Conservation (phyloP, 2,888 invertebrate genomes). For the Anoplius nigerrimus region DNA sequence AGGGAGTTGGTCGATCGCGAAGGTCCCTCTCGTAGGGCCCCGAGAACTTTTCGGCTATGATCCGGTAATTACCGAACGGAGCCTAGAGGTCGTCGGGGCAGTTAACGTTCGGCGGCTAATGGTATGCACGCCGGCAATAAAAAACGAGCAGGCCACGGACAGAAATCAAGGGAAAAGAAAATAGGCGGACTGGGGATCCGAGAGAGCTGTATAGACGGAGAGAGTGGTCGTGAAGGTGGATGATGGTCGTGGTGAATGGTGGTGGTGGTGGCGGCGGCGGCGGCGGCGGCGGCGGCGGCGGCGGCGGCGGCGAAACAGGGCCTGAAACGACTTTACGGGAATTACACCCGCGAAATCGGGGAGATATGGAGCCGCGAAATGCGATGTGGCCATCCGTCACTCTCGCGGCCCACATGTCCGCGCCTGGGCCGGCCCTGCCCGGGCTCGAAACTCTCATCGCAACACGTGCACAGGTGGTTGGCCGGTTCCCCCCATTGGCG, state of each 20-base stretch:
- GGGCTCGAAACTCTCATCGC: background rate
- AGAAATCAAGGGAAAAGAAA: slow-evolving; percentile 64
- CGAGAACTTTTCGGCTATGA: slow-evolving; percentile 63
- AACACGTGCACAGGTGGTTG: slow-evolving; percentile 30
- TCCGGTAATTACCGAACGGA: slow-evolving; percentile 65
- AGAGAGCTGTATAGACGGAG: background rate
- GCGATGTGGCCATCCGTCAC: slow-evolving; percentile 74
- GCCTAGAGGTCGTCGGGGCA: slow-evolving; percentile 64
- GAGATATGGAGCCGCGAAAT: slow-evolving; percentile 74
- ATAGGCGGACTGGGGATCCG: slow-evolving; percentile 36
- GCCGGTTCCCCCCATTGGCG: background rate
- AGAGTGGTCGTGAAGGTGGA: slow-evolving; percentile 11
- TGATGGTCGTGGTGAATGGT: slow-evolving; percentile 17
- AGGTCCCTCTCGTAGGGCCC: slow-evolving; percentile 27
- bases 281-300: slow-evolving; percentile 5
- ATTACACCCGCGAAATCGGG: slow-evolving; percentile 74
- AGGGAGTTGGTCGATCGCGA: slow-evolving; percentile 39
- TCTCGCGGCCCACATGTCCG: slow-evolving; percentile 61
- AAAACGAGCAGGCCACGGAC: slow-evolving; percentile 51
- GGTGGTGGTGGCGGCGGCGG: slow-evolving; percentile 27
- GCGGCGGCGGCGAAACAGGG: slow-evolving; percentile 39
- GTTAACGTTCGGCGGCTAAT: slow-evolving; percentile 69
- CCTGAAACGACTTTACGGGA: slow-evolving; percentile 73
- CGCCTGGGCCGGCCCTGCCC: slow-evolving; percentile 17
- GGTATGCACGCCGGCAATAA: slow-evolving; percentile 66